Conservation (phyloP, 1,140 invertebrate genomes). For the Triops cancriformis region DNA sequence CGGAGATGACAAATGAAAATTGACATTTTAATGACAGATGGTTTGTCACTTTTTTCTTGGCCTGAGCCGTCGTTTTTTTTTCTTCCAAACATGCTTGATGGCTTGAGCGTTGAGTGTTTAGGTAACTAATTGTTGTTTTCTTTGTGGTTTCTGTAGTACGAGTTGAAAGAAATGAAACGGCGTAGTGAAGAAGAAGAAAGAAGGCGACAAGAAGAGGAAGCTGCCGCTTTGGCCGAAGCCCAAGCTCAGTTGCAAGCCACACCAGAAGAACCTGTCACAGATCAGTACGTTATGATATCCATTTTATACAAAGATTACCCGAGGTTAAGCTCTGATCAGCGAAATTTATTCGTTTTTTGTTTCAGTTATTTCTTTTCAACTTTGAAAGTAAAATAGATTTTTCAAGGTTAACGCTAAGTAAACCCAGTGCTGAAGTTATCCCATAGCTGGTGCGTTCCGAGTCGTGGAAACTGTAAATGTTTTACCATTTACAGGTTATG, state of each 20-base stretch:
- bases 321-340: neutral
- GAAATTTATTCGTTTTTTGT: neutral
- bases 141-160: slow-evolving; percentile 63
- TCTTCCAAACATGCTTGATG: neutral
- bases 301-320: neutral
- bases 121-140: slow-evolving; percentile 2
- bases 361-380: slow-evolving; percentile 26
- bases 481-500: no score
- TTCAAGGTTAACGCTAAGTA: no score
- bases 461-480: no score
- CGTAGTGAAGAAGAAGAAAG: slow-evolving; percentile 61
- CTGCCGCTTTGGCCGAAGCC: slow-evolving; percentile 52
- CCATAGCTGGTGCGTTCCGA: no score
- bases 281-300: slow-evolving; percentile 40
- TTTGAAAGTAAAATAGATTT: no score
- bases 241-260: slow-evolving; percentile 48
- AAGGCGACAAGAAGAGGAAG: slow-evolving; percentile 58
- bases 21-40: no score
- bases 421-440: no score
- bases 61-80: neutral
- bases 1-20: neutral
- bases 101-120: neutral
- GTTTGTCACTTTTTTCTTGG: neutral
- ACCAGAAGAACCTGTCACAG: slow-evolving; percentile 46
- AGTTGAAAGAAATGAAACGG: slow-evolving; percentile 90